phyloP scores from a whole-genome alignment of 2,888 invertebrate species.

The Allygus modestus region DNA sequence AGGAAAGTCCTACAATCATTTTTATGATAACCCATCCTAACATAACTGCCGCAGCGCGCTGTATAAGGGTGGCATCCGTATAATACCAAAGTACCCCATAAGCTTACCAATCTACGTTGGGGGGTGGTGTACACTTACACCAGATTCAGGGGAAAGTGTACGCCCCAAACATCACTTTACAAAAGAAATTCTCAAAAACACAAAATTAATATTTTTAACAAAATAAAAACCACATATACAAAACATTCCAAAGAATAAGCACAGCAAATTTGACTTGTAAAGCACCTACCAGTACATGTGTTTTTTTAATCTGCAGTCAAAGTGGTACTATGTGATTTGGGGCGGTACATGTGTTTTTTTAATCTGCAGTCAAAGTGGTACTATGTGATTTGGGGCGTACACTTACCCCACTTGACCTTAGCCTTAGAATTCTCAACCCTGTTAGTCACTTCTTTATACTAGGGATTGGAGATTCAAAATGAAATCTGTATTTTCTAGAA shows the following conservation, averaged over 20 bases:
- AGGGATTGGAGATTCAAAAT: too few relatives aligned
- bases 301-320: slow-evolving; percentile 9
- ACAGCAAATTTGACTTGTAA: background rate
- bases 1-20: too few relatives aligned
- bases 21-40: too few relatives aligned
- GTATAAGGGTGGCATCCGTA: too few relatives aligned
- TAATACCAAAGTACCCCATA: too few relatives aligned
- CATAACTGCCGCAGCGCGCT: too few relatives aligned
- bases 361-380: slow-evolving; percentile 5
- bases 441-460: too few relatives aligned
- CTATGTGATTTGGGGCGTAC: slow-evolving; percentile 5
- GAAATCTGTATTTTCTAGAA: background rate
- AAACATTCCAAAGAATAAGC: background rate
- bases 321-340: slow-evolving; percentile 5
- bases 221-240: background rate
- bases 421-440: too few relatives aligned
- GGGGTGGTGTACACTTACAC: background rate
- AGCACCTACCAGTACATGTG: background rate
- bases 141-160: background rate
- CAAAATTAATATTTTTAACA: background rate
- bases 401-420: slow-evolving; percentile 2
- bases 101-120: too few relatives aligned
- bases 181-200: background rate
- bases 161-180: background rate
- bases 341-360: slow-evolving; percentile 1